phyloP scores from a whole-genome alignment of 2,888 invertebrate species.

The Ophion costatus region DNA sequence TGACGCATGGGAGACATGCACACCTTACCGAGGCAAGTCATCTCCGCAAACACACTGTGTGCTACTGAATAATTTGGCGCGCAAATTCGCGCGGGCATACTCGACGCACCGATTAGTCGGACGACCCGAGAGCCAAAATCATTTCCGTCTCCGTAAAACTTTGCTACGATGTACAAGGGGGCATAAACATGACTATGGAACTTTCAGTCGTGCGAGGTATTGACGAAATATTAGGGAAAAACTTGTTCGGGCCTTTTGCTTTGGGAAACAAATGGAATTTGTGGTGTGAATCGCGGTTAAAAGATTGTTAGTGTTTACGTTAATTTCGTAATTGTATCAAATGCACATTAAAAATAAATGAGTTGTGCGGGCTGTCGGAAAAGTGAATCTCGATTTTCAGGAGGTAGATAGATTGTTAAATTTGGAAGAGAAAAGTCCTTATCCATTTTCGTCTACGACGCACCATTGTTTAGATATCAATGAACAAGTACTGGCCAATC shows the following conservation, averaged over 20 bases:
- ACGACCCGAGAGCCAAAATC: neutral
- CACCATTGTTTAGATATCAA: neutral
- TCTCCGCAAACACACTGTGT: slow-evolving; percentile 10
- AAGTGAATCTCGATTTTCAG: neutral
- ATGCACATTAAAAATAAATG: neutral
- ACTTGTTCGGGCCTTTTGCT: neutral
- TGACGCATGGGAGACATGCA: slow-evolving; percentile 53
- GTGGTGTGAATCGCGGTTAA: neutral
- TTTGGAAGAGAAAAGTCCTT: neutral
- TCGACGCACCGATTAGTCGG: neutral
- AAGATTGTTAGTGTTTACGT: neutral
- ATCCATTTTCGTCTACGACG: neutral
- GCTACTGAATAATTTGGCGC: slow-evolving; percentile 35
- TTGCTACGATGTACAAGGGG: neutral
- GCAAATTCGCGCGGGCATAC: slow-evolving; percentile 26
- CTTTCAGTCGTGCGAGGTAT: neutral
- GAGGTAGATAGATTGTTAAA: neutral
- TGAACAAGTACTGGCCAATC: too few species aligned
- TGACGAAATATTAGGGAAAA: neutral
- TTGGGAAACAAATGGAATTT: neutral
- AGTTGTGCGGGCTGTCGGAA: neutral
- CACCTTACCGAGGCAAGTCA: slow-evolving; percentile 34
- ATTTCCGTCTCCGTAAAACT: neutral
- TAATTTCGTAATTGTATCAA: neutral
- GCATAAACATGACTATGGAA: neutral